Evolutionary conservation across 1,140 invertebrate species (phyloP).

Genomic region (Aphelinus atriplicis): DNA sequence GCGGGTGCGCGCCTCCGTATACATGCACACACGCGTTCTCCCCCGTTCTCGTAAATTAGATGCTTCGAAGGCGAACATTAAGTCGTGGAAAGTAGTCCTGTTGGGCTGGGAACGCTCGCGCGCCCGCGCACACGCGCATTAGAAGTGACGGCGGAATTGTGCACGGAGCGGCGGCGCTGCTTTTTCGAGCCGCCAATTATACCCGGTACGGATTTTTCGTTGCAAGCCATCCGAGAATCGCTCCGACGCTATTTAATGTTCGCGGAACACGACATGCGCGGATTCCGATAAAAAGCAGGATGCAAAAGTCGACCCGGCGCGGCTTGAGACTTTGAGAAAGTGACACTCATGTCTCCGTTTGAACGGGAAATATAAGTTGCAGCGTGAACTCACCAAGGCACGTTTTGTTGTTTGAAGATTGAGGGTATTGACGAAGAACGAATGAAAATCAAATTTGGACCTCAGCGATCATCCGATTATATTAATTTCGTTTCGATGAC

Average conservation of each 20-base stretch:
- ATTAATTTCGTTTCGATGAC: no score
- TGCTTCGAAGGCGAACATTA: constrained; percentile 28
- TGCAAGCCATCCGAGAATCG: constrained; percentile 12
- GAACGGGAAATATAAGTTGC: no score
- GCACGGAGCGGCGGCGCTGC: background rate
- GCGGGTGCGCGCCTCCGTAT: background rate
- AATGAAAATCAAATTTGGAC: no score
- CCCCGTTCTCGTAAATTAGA: constrained; percentile 30
- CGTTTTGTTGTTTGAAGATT: no score
- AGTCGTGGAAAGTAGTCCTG: constrained; percentile 33
- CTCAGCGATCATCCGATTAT: no score
- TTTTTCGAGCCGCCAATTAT: constrained; percentile 27
- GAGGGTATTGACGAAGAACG: no score
- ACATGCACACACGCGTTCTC: background rate
- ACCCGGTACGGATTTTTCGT: constrained; percentile 24
- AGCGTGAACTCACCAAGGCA: no score
- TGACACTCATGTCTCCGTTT: no score
- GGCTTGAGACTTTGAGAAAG: no score
- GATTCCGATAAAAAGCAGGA: no score
- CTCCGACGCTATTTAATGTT: background rate
- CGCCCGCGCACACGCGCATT: background rate
- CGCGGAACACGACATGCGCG: background rate
- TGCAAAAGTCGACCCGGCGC: no score
- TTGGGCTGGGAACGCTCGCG: background rate
- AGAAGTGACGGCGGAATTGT: background rate